phyloP scores from a whole-genome alignment of 2,113 vertebrate species.

The Oophaga pumilio region DNA sequence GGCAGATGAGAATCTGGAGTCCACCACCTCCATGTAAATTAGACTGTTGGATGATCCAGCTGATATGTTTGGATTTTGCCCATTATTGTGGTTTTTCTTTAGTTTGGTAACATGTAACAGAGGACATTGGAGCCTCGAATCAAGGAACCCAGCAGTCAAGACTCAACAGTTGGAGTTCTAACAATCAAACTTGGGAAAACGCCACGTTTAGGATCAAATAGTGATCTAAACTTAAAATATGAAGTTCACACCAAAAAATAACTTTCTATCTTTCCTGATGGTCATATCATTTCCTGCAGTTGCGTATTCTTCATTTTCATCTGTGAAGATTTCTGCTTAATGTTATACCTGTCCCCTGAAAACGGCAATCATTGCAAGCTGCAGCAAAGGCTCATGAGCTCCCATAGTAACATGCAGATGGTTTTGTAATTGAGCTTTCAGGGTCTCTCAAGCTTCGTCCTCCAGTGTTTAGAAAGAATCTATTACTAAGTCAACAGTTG shows the following conservation, averaged over 20 bases:
- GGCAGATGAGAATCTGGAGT: too few species aligned
- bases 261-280: background rate
- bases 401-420: conserved; percentile 24
- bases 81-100: too few species aligned
- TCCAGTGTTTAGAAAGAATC: conserved; percentile 41
- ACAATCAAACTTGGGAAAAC: background rate
- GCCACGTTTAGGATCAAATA: background rate
- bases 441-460: conserved; percentile 13
- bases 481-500: conserved; percentile 45
- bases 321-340: background rate
- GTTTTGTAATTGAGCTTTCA: conserved; percentile 41
- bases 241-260: background rate
- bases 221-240: background rate
- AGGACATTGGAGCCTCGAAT: background rate
- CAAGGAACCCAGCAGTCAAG: too few species aligned
- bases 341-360: background rate
- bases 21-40: too few species aligned
- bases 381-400: background rate
- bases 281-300: background rate
- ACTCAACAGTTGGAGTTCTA: background rate
- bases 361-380: background rate
- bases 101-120: background rate
- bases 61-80: too few species aligned
- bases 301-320: background rate
- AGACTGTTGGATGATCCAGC: too few species aligned